Conservation (phyloP, 2,888 invertebrate genomes). For the Ypsolopha sequella region DNA sequence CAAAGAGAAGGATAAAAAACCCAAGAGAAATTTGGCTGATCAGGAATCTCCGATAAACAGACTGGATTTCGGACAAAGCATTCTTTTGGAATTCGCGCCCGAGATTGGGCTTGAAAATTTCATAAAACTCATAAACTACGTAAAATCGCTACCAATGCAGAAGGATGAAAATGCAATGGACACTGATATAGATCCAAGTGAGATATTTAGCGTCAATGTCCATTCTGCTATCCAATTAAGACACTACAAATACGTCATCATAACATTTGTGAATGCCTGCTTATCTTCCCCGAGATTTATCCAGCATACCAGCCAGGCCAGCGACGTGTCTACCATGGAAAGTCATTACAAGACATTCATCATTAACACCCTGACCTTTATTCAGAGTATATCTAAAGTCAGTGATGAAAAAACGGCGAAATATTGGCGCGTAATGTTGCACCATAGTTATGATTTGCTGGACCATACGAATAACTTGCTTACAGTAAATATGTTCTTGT, state of each 20-base stretch:
- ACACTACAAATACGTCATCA: conserved; percentile 85
- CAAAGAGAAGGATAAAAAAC: conserved; percentile 41
- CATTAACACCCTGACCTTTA: conserved; percentile 75
- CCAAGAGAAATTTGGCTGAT: conserved; percentile 35
- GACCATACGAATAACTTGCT: conserved; percentile 86
- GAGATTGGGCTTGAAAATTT: conserved; percentile 74
- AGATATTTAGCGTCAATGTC: conserved; percentile 73
- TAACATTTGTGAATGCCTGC: conserved; percentile 80
- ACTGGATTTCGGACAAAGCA: conserved; percentile 76
- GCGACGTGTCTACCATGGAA: conserved; percentile 65
- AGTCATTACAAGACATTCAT: conserved; percentile 77
- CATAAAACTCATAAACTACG: conserved; percentile 74
- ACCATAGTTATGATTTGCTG: conserved; percentile 82
- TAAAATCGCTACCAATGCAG: conserved; percentile 76
- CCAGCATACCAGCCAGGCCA: conserved; percentile 71
- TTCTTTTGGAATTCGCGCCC: conserved; percentile 77
- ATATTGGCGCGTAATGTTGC: conserved; percentile 87
- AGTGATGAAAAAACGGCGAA: conserved; percentile 75
- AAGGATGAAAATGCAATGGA: conserved; percentile 64
- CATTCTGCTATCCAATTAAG: conserved; percentile 82
- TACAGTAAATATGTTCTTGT: conserved; percentile 83
- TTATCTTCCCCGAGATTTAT: conserved; percentile 78
- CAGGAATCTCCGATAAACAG: conserved; percentile 66
- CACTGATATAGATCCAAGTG: conserved; percentile 42
- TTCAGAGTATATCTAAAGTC: conserved; percentile 74